phyloP scores from a whole-genome alignment of 2,888 invertebrate genomes.

The Andricus quercusramuli region DNA sequence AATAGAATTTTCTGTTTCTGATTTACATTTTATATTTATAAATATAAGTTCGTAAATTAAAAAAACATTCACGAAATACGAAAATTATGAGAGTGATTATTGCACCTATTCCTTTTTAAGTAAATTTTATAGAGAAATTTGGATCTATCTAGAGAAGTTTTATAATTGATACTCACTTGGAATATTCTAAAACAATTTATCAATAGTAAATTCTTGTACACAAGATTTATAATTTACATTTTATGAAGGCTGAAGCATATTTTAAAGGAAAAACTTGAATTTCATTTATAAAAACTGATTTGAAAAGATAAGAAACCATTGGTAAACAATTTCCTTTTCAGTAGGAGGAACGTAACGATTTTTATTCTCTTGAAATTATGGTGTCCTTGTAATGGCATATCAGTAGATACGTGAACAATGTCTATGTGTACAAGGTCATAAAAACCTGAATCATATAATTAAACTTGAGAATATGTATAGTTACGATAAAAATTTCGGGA shows the following conservation, averaged over 20 bases:
- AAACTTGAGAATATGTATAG: neutral
- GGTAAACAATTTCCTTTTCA: constrained; percentile 9
- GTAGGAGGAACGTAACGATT: neutral
- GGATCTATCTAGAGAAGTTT: neutral
- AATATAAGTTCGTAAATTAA: neutral
- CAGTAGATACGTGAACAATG: constrained; percentile 15
- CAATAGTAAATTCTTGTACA: neutral
- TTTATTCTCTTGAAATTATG: constrained; percentile 19
- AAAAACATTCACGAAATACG: no score
- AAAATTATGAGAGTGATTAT: no score
- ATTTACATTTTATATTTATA: neutral
- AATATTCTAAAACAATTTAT: constrained; percentile 1
- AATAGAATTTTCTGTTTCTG: neutral
- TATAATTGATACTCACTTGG: neutral
- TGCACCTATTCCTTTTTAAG: neutral
- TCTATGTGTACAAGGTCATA: constrained; percentile 31
- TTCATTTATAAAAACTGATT: neutral
- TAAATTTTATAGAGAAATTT: neutral
- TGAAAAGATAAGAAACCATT: neutral
- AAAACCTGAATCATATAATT: constrained; percentile 37
- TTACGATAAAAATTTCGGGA: constrained; percentile 2
- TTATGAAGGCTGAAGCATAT: neutral
- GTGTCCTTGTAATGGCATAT: constrained; percentile 38
- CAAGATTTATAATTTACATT: neutral
- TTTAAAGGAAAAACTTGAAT: neutral